Conservation (phyloP, 2,113 vertebrate genomes). For the Tursiops truncatus region DNA sequence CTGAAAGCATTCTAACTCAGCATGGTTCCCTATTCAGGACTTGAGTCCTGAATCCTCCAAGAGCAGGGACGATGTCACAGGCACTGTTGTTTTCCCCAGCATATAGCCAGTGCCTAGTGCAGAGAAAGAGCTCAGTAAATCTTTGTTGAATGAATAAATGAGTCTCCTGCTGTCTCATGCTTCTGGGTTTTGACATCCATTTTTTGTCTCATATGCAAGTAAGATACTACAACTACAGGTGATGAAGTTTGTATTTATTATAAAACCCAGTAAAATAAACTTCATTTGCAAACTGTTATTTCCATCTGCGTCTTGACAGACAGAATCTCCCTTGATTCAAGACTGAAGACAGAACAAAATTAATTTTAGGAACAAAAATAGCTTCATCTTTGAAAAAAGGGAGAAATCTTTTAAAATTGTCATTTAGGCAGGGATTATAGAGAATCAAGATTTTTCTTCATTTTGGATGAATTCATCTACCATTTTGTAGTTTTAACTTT, state of each 20-base stretch:
- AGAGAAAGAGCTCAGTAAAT: not conserved
- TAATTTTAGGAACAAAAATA: slow-evolving; percentile 47
- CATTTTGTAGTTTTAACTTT: slow-evolving; percentile 8
- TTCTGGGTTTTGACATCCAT: slow-evolving; percentile 14
- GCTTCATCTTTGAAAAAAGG: slow-evolving; percentile 20
- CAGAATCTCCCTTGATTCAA: not conserved
- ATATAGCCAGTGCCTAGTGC: not conserved
- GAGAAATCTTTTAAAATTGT: not conserved
- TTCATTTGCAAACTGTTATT: slow-evolving; percentile 10
- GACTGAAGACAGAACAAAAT: slow-evolving; percentile 15
- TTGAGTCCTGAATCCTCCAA: not conserved
- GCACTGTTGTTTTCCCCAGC: not conserved
- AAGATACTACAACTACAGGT: slow-evolving; percentile 37
- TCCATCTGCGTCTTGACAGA: not conserved
- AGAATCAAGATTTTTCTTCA: slow-evolving; percentile 13
- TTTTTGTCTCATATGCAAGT: slow-evolving; percentile 37
- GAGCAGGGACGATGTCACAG: not conserved
- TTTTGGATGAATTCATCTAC: not conserved
- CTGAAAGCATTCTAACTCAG: not conserved
- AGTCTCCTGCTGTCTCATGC: not conserved
- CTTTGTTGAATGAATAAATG: not conserved
- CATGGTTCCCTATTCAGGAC: not conserved
- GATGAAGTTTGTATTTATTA: slow-evolving; percentile 58
- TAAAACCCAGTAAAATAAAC: slow-evolving; percentile 43
- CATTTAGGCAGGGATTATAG: not conserved